Base-by-base conservation (phyloP, 2,113 vertebrate species). In the Scolopax mira region DNA sequence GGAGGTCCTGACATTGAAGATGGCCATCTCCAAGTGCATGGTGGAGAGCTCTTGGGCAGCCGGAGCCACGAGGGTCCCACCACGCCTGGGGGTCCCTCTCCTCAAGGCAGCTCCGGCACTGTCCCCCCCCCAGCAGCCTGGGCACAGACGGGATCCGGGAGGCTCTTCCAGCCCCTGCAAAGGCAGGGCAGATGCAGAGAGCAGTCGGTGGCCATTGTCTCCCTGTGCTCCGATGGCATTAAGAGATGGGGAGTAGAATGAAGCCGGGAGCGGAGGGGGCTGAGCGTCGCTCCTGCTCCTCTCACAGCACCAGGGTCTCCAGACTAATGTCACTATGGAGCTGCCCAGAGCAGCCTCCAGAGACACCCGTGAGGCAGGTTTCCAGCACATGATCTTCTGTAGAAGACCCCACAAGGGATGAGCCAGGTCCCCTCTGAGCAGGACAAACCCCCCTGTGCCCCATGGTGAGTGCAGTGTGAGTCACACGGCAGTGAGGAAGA, bases 381-480 rank as follows among this genome's bases (percentile, higher is more conserved):
- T 44, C 70, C 55, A n/a, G 49, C 31, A 31, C 11, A 1, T 12
- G 33, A 27, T 11, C 5, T 4, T 35, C n/a, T n/a, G 10, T 3
- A n/a, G 49, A n/a, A 54, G 52, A 54, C 16, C 52, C 55, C 3
- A 0, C 12, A 8, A 6, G 19, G 78, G 27, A 7, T 37, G 48
- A 54, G 13, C 8, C 67, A 46, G 54, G n/a, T 54, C 46, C 44
- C 37, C 41, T 39, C 37, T 2, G 17, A 9, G 44, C 55, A 13
- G 37, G 39, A 17, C 3, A 11, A 44, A 7, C 66, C 9, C 3
- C 31, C 57, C 66, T 1, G 6, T 4, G 6, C 35, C 30, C 4
- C 25, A 33, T 5, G 0, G 31, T 6, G 23, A 46, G 33, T 4
- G 0, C 79, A 30, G 39, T 4, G 0, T 5, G 9, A 11, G 41